Conservation (phyloP, 2,797 vertebrate genomes). For the Trachops cirrhosus region DNA sequence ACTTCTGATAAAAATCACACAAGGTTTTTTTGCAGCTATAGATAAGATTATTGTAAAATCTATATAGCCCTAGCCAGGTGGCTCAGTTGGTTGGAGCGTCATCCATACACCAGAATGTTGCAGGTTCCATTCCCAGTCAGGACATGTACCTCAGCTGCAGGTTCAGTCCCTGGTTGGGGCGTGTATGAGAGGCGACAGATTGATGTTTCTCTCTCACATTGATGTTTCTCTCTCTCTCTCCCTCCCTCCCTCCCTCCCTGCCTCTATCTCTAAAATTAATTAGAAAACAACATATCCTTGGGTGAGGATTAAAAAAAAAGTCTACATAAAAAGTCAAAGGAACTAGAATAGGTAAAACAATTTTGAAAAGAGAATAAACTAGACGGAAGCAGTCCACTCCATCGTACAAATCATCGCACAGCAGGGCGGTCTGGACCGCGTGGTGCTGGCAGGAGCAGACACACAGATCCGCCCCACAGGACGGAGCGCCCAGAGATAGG, state of each 20-base stretch:
- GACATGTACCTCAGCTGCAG: not conserved
- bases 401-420: not conserved
- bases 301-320: not conserved
- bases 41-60: not conserved
- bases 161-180: not conserved
- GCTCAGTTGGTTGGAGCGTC: not conserved
- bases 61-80: not conserved
- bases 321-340: not conserved
- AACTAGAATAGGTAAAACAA: not conserved
- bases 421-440: not conserved
- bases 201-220: not conserved
- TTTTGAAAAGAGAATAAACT: not conserved
- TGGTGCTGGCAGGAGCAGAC: not conserved
- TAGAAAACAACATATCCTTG: too few relatives aligned
- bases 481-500: not conserved
- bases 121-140: not conserved
- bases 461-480: not conserved
- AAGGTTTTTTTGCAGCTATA: not conserved
- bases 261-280: not conserved
- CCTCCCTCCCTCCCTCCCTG: not conserved
- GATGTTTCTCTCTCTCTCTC: not conserved
- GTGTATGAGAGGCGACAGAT: not conserved
- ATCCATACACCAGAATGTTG: not conserved
- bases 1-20: not conserved
- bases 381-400: not conserved